A percentile compares a stretch with the other conserved stretches of the same genome.
Conservation (phyloP, 2,888 invertebrate species). For the Agapostemon virescens region DNA sequence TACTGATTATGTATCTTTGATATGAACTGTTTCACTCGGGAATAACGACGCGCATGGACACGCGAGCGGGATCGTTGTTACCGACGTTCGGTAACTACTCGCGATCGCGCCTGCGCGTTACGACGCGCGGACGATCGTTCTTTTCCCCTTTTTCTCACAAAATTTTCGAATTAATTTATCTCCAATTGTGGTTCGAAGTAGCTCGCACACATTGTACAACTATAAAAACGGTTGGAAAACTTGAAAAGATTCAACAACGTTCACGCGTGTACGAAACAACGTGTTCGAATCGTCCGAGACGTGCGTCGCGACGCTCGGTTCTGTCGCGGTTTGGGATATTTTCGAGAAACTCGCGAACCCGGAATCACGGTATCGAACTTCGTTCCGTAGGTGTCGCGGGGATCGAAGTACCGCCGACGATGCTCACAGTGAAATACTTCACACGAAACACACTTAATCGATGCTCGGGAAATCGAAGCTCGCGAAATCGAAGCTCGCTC, state of each 20-base stretch:
- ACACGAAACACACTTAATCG: slow-evolving; percentile 52
- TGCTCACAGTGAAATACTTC: slow-evolving; percentile 43
- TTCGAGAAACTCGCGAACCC: neutral
- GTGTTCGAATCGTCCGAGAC: neutral
- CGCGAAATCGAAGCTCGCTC: slow-evolving; percentile 33
- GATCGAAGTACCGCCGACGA: neutral
- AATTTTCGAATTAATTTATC: neutral
- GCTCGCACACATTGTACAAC: neutral
- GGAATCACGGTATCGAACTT: neutral
- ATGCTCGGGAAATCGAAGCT: slow-evolving; percentile 38
- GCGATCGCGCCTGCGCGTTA: neutral
- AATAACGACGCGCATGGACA: neutral
- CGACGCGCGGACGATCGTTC: neutral
- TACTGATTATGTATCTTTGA: slow-evolving; percentile 59
- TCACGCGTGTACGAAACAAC: neutral
- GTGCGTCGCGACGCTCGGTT: neutral
- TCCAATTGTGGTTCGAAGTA: slow-evolving; percentile 6
- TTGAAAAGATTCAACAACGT: slow-evolving; percentile 10
- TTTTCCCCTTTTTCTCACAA: neutral
- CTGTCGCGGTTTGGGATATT: neutral
- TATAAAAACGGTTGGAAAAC: slow-evolving; percentile 8
- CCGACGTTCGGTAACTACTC: neutral
- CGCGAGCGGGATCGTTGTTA: neutral
- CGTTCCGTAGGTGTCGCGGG: neutral
- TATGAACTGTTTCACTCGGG: slow-evolving; percentile 55